Evolutionary conservation across 2,113 vertebrate species (phyloP).

Genomic region (Psittacula cyanocephala): DNA sequence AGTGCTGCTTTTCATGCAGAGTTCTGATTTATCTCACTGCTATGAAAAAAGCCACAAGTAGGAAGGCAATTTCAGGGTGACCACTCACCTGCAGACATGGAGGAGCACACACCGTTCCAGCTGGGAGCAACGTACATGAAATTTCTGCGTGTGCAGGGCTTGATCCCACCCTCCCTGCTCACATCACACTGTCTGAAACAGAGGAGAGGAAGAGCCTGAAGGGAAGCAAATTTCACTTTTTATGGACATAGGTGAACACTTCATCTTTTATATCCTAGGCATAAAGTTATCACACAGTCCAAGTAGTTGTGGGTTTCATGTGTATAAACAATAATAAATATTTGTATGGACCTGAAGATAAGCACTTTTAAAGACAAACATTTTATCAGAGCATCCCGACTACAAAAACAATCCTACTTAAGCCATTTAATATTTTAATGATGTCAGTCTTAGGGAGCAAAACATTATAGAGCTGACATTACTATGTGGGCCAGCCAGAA

Average conservation of each 20-base stretch:
- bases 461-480: not conserved
- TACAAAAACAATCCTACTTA: not conserved
- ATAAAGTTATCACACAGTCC: not conserved
- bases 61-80: not conserved
- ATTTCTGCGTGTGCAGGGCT: not conserved
- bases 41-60: not conserved
- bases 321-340: not conserved
- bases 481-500: not conserved
- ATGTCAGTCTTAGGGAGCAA: not conserved
- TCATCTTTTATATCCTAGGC: not conserved
- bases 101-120: not conserved
- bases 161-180: not conserved
- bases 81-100: not conserved
- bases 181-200: not conserved
- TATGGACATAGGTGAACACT: not conserved
- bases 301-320: not conserved
- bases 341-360: not conserved
- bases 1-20: not conserved
- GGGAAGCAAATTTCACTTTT: not conserved
- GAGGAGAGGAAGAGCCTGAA: not conserved
- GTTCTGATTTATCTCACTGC: not conserved
- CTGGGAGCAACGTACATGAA: not conserved
- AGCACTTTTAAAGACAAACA: not conserved
- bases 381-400: not conserved
- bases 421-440: not conserved